Base-by-base conservation (phyloP, 2,797 vertebrate species). In the Poecilia wingei region DNA sequence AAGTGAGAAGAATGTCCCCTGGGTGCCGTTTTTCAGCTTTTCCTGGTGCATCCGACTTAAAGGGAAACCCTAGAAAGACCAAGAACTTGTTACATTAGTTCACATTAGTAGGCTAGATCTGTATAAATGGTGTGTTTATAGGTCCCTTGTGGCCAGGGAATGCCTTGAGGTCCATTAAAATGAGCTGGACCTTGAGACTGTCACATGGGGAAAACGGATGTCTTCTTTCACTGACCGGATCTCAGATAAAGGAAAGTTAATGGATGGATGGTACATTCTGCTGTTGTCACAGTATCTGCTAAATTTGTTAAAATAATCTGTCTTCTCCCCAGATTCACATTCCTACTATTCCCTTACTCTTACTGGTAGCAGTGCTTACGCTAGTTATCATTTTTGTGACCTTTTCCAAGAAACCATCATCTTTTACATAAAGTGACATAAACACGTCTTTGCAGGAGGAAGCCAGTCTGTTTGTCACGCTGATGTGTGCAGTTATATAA, bases 341-440 rank as follows among this genome's bases (percentile, higher is more conserved):
- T 72, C 36, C 31, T 46, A 72, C n/a, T 4, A 51, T 36, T 73
- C 43, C 74, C 39, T 80, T 57, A 74, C 59, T 86, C 72, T 69
- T 55, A 72, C 71, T 78, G 61, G 92, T 93, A 90, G 88, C 92
- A 88, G 92, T 90, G 90, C 90, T 85, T 85, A 89, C 88, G 47
- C 73, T 73, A 80, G 71, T 80, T 90, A 82, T 90, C 84, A 87
- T 81, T 86, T 86, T 87, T 90, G 41, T 86, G 80, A 76, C 78
- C 90, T 92, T 92, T 93, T 93, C 91, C 88, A 89, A 85, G 89
- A 88, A 89, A 82, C 78, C 79, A 82, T 80, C 64, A 83, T 77
- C 51, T 16, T 72, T 77, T 79, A 82, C 68, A 46, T 85, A 79
- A 71, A 82, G 77, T 72, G 70, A 49, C 75, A 77, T 78, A 79